phyloP scores from a whole-genome alignment of 2,113 vertebrate genomes.

The Anthoscopus minutus region DNA sequence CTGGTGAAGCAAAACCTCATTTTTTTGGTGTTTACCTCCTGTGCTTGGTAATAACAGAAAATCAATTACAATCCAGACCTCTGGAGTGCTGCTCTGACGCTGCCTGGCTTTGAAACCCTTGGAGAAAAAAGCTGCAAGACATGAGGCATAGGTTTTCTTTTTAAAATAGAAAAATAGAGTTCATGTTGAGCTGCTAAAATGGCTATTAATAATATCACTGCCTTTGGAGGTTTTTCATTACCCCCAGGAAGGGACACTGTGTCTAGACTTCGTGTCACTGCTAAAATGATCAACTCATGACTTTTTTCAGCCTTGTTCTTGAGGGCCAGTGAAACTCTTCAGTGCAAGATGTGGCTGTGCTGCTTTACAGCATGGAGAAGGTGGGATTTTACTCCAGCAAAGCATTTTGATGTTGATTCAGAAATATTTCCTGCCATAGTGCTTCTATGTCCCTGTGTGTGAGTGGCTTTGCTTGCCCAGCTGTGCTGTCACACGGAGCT shows the following conservation, averaged over 20 bases:
- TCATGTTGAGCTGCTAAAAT: neutral
- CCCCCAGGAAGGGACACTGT: neutral
- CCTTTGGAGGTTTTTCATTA: neutral
- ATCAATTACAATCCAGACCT: neutral
- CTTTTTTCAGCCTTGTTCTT: neutral
- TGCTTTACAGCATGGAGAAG: neutral
- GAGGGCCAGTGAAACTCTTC: neutral
- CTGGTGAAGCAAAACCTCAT: neutral
- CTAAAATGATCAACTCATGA: neutral
- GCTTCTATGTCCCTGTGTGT: accelerated
- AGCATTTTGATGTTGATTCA: neutral
- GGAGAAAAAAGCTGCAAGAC: neutral
- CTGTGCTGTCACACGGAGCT: neutral
- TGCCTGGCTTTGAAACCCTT: neutral
- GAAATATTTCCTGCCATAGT: accelerated
- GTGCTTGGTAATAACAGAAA: neutral
- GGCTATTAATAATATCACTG: neutral
- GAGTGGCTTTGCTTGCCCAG: neutral
- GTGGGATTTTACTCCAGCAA: neutral
- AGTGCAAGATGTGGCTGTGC: neutral
- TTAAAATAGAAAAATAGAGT: neutral
- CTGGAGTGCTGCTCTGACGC: neutral
- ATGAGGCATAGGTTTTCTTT: neutral
- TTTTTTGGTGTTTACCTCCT: neutral
- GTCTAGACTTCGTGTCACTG: neutral